Evolutionary conservation across 2,888 invertebrate species (phyloP).

Genomic region (Apoda limacodes): DNA sequence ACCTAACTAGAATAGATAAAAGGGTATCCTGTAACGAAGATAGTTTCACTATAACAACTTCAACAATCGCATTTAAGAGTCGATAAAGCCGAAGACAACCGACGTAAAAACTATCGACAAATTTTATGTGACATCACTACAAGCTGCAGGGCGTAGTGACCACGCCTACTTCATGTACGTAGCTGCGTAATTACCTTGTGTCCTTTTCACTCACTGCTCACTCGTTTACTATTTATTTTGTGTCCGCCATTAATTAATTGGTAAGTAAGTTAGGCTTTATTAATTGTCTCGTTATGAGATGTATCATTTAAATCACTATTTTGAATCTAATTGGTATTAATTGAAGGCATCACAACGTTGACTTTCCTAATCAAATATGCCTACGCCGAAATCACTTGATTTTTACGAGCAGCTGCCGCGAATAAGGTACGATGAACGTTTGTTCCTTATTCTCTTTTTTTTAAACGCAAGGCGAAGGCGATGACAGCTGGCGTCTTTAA

Average conservation of each 20-base stretch:
- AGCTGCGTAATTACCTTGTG: slow-evolving; percentile 29
- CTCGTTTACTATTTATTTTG: slow-evolving; percentile 3
- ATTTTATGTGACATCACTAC: slow-evolving; percentile 49
- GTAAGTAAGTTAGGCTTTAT: not conserved
- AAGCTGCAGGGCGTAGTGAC: slow-evolving; percentile 29
- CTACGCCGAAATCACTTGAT: too few species aligned
- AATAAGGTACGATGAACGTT: slow-evolving; percentile 1
- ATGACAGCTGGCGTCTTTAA: slow-evolving; percentile 52
- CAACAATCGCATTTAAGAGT: too few species aligned
- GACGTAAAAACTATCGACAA: slow-evolving; percentile 42
- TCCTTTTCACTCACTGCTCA: slow-evolving; percentile 36
- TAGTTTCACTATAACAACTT: too few species aligned
- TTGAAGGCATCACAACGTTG: not conserved
- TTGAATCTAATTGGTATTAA: slow-evolving; percentile 6
- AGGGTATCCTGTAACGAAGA: too few species aligned
- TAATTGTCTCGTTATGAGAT: not conserved
- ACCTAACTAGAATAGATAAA: too few species aligned
- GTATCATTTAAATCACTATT: slow-evolving; percentile 4
- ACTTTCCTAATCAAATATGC: too few species aligned
- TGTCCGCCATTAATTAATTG: not conserved
- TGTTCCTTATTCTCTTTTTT: slow-evolving; percentile 13
- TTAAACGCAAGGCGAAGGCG: slow-evolving; percentile 32
- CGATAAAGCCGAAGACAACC: slow-evolving; percentile 37
- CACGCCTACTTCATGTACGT: slow-evolving; percentile 31
- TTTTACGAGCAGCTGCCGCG: slow-evolving; percentile 3